These are phyloP conservation scores for Butorides virescens DNA, from an alignment of 2,113 vertebrate species.

Conservation along the genomic window DNA sequence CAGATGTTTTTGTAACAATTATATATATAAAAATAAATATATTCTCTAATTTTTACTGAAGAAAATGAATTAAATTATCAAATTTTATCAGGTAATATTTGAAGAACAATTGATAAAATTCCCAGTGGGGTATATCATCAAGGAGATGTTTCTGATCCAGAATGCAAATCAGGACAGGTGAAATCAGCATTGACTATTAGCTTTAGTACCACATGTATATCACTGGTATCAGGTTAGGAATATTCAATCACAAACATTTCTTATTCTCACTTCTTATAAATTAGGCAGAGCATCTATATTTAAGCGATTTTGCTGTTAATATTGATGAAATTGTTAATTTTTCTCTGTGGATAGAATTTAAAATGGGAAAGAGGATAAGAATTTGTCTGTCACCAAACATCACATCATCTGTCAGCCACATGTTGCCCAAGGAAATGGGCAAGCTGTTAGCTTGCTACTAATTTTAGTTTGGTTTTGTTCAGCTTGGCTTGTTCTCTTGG, in stretches of 20 bases:
- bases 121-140: not conserved
- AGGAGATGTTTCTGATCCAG: not conserved
- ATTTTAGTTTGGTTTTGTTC: conserved; percentile 57
- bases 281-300: not conserved
- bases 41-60: not conserved
- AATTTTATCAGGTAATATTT: not conserved
- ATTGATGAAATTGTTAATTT: not conserved
- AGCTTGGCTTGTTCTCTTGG: conserved; percentile 41
- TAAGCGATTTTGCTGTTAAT: not conserved
- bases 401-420: conserved; percentile 21
- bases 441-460: conserved; percentile 52
- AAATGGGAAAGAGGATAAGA: conserved; percentile 9
- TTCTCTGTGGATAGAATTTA: not conserved
- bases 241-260: not conserved
- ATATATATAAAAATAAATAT: not conserved
- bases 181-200: not conserved
- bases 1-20: not conserved
- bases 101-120: not conserved
- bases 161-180: not conserved
- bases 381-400: conserved; percentile 14
- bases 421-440: conserved; percentile 11
- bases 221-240: not conserved
- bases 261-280: not conserved
- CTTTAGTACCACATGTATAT: not conserved
- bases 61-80: not conserved